Evolutionary conservation across 2,113 vertebrate genomes (phyloP).

Genomic region (Apaloderma vittatum): DNA sequence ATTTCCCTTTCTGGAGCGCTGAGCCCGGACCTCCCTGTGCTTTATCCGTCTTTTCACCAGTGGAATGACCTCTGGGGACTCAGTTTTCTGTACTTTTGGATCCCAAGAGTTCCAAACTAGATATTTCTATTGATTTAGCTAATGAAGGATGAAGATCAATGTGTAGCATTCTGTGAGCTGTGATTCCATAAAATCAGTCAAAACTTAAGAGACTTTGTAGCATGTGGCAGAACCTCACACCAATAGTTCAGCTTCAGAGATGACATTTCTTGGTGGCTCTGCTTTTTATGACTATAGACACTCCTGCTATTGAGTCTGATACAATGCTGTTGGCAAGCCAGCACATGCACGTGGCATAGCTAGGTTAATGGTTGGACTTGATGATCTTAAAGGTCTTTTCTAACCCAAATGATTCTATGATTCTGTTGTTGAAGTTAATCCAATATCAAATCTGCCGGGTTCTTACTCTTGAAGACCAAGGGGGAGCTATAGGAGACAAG

Average conservation of each 20-base stretch:
- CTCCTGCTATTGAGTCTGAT: neutral
- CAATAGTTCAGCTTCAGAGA: neutral
- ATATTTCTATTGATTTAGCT: neutral
- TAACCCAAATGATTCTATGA: too few species aligned
- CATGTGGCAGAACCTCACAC: neutral
- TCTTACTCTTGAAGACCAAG: neutral
- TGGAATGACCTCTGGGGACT: too few species aligned
- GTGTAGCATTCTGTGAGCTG: neutral
- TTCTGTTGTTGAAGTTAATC: neutral
- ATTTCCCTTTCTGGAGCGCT: neutral
- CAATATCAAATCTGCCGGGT: neutral
- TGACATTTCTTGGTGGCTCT: neutral
- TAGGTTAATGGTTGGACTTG: too few species aligned
- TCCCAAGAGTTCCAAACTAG: neutral
- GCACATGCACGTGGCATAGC: neutral
- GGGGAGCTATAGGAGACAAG: neutral
- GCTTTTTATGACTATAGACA: neutral
- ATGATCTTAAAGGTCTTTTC: too few species aligned
- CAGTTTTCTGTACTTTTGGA: neutral
- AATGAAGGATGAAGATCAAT: neutral
- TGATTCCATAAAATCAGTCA: neutral
- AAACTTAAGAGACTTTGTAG: neutral
- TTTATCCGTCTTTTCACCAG: neutral
- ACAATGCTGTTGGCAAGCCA: neutral
- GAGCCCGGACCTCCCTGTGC: neutral